These are phyloP conservation scores for Percopsis transmontana DNA, from an alignment of 2,113 vertebrate genomes.

Conservation along the genomic window DNA sequence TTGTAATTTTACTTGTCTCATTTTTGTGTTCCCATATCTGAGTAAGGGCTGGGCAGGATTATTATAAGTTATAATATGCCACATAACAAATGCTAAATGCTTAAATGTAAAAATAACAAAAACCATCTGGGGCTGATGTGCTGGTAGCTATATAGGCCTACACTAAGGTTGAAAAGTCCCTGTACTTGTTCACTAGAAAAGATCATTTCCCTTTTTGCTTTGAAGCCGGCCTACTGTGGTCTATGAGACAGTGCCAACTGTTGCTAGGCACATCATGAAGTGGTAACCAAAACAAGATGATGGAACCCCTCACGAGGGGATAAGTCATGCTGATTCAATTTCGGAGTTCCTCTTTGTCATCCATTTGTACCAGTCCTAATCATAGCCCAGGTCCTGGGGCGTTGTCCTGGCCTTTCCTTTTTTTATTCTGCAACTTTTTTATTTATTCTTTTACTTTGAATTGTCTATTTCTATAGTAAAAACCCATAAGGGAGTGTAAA, in stretches of 20 bases:
- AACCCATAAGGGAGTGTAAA: neutral
- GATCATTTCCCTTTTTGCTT: too few species aligned
- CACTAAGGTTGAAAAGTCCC: too few species aligned
- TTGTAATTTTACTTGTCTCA: neutral
- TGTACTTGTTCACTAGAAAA: too few species aligned
- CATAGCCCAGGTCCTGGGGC: neutral
- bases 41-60: neutral
- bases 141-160: too few species aligned
- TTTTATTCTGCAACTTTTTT: neutral
- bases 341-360: constrained; percentile 45
- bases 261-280: constrained; percentile 1
- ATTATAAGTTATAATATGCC: too few species aligned
- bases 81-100: too few species aligned
- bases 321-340: constrained; percentile 60
- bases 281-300: constrained; percentile 31
- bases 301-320: constrained; percentile 45
- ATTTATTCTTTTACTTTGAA: neutral
- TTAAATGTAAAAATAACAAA: too few species aligned
- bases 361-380: neutral
- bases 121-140: too few species aligned
- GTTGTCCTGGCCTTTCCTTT: constrained; percentile 13
- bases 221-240: constrained; percentile 21
- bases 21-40: constrained; percentile 12
- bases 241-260: constrained; percentile 4
- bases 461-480: neutral